Percentiles rank a stretch among this genome's conserved stretches.
These are phyloP conservation scores for Nyctibius grandis DNA, from an alignment of 2,797 vertebrate genomes.

Conservation along the genomic window DNA sequence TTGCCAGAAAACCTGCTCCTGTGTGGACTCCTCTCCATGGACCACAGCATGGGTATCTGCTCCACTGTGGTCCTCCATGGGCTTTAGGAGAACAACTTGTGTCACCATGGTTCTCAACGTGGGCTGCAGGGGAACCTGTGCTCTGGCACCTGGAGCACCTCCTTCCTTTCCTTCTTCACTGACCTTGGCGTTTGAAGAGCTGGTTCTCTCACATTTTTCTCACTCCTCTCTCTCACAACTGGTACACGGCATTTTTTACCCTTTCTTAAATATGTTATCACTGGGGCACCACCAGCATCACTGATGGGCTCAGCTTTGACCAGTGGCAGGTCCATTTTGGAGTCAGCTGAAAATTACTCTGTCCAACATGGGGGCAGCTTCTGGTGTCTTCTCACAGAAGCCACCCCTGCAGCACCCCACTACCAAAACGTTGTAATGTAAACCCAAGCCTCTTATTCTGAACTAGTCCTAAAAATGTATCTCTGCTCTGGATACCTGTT, in stretches of 20 bases:
- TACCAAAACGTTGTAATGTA: not conserved
- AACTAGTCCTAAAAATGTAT: not conserved
- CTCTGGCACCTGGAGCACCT: not conserved
- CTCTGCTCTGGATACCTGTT: not conserved
- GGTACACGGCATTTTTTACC: not conserved
- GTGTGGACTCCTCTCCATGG: not conserved
- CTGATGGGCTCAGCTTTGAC: not conserved
- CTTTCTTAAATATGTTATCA: not conserved
- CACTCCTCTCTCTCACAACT: not conserved
- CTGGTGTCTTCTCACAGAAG: not conserved
- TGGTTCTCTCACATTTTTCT: not conserved
- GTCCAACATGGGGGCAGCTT: not conserved
- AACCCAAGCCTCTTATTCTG: not conserved
- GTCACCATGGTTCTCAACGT: not conserved
- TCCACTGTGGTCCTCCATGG: not conserved
- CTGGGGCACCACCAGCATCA: not conserved
- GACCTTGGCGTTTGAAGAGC: not conserved
- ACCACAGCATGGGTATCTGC: not conserved
- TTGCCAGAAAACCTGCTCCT: not conserved
- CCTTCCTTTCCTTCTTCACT: not conserved
- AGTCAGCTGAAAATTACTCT: not conserved
- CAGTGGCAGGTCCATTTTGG: not conserved
- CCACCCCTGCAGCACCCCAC: not conserved
- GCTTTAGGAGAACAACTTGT: not conserved
- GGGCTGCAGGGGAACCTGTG: not conserved